Evolutionary conservation across 2,113 vertebrate genomes (phyloP), one percentile per base, ranked within the genome.

Genomic region (Aleadryas rufinucha): DNA sequence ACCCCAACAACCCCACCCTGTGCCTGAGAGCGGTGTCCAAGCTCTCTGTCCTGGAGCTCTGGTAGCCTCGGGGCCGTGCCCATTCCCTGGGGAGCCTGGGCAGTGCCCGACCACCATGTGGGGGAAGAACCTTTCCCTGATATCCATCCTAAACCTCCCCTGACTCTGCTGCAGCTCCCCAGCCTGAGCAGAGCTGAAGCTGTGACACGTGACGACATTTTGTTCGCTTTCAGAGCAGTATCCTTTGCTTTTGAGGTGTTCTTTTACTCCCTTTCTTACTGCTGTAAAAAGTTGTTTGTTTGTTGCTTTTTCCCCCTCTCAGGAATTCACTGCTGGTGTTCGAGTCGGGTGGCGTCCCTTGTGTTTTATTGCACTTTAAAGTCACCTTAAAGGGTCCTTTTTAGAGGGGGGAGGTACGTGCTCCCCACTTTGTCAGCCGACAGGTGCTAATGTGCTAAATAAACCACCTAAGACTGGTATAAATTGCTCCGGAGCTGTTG

Each of bases 371-470:
- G 54, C 71, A 3, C 88, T 90, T 72, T 74, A 41, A 72, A 91
- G 70, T 76, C 78, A 49, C 37, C 22, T 44, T 49, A 61, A 49
- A 66, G 60, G 54, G 42, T 18, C 35, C 59, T 24, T 61, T 39
- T 17, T 68, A 16, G 53, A 19, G 35, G 41, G 72, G 59, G 57
- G 59, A 30, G 69, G 69, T 64, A 6, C 2, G 2, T 1, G 23
- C 47, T 89, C 2, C 12, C 59, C 41, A 6, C 86, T 64, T 82
- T 50, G 59, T 78, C 91, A 68, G 83, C 53, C 20, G 69, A 92
- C 97, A 97, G 96, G 97, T 97, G 97, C 78, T 95, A 86, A 94
- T 80, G 95, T 90, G 87, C 93, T 91, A 83, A 95, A 96, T 92
- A 89, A 96, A 80, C 91, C 89, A 92, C 94, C 89, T 82, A 82